Percentiles rank a stretch among this genome's conserved stretches.
Conservation (phyloP, 2,888 invertebrate species). For the Neoascia interrupta region DNA sequence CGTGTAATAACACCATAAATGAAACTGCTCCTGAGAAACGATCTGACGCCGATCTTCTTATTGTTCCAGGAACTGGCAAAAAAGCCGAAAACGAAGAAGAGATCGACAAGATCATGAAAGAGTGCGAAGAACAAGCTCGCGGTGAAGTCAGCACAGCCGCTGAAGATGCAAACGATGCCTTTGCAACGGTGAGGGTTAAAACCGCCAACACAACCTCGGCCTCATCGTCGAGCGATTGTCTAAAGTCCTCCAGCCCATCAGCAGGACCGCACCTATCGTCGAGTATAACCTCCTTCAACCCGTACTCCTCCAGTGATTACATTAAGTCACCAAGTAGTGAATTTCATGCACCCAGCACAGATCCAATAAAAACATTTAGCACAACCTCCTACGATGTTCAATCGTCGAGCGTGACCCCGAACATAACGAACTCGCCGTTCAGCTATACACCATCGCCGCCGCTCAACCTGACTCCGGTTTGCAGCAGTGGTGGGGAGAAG, state of each 20-base stretch:
- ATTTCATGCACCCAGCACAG: slow-evolving; percentile 78
- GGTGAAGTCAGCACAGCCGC: slow-evolving; percentile 25
- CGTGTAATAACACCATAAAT: slow-evolving; percentile 67
- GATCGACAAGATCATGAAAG: slow-evolving; percentile 78
- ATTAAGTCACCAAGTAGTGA: slow-evolving; percentile 79
- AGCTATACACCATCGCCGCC: slow-evolving; percentile 76
- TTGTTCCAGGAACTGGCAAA: slow-evolving; percentile 74
- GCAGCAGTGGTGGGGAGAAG: slow-evolving; percentile 58
- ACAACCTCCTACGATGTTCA: slow-evolving; percentile 79
- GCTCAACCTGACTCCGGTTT: slow-evolving; percentile 74
- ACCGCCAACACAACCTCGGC: slow-evolving; percentile 74
- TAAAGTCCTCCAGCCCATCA: slow-evolving; percentile 78
- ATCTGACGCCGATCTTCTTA: slow-evolving; percentile 75
- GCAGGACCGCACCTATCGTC: slow-evolving; percentile 77
- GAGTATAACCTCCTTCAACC: slow-evolving; percentile 79
- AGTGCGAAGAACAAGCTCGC: slow-evolving; percentile 77
- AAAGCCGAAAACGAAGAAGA: slow-evolving; percentile 73
- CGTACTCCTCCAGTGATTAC: slow-evolving; percentile 79
- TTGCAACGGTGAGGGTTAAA: slow-evolving; percentile 38
- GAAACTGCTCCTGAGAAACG: slow-evolving; percentile 64
- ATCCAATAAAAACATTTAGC: slow-evolving; percentile 79
- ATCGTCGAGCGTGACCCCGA: slow-evolving; percentile 76
- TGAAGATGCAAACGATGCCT: slow-evolving; percentile 71
- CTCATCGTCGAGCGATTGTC: slow-evolving; percentile 78
- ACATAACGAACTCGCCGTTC: slow-evolving; percentile 73